Conservation (phyloP, 53 echinoderm and acorn worm species). For the Patiria pectinifera region DNA sequence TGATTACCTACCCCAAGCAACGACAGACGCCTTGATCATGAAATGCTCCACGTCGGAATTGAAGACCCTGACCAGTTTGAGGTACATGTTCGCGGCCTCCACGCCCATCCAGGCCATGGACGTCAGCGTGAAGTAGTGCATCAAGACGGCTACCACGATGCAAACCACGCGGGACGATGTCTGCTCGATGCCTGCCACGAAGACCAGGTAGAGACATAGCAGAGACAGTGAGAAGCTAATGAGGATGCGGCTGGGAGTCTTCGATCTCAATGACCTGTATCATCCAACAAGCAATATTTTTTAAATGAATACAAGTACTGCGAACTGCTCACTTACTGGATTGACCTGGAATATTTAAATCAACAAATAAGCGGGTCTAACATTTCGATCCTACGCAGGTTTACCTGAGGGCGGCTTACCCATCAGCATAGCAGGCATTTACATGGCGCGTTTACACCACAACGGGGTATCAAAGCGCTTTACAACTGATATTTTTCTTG, state of each 20-base stretch:
- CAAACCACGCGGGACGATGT: constrained; percentile 60
- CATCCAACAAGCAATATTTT: neutral
- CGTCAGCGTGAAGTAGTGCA: constrained; percentile 84
- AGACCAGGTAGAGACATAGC: constrained; percentile 72
- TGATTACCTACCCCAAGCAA: constrained; percentile 78
- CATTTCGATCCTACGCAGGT: no score
- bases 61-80: constrained; percentile 75
- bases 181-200: constrained; percentile 72
- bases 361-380: no score
- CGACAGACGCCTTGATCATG: constrained; percentile 67
- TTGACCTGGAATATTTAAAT: no score
- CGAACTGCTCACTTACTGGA: no score
- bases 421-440: no score
- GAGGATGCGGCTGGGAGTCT: constrained; percentile 68
- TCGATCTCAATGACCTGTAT: constrained; percentile 64
- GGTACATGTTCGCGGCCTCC: constrained; percentile 83
- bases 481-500: no score
- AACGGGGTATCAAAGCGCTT: no score
- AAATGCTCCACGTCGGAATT: constrained; percentile 62
- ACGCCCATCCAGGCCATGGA: constrained; percentile 87
- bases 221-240: constrained; percentile 67
- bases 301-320: neutral
- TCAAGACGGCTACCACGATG: constrained; percentile 68
- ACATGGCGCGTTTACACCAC: no score
- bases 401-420: no score